A percentile compares a stretch with the other conserved stretches of the same genome.
phyloP scores from a whole-genome alignment of 1,140 invertebrate genomes.

The Drosophila melanica region DNA sequence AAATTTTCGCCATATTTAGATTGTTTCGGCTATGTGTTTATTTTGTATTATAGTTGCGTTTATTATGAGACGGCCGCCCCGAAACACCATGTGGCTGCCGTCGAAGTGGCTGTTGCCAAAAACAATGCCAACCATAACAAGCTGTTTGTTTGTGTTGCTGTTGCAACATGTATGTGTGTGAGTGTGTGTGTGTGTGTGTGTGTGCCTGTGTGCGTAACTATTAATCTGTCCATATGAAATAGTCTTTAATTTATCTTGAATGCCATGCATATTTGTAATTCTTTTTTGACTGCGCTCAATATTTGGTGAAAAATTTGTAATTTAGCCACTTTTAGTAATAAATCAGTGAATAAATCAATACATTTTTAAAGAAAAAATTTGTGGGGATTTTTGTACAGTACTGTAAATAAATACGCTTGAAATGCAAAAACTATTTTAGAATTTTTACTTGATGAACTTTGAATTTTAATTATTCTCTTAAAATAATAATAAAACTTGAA shows the following conservation, averaged over 20 bases:
- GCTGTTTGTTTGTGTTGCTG: background rate
- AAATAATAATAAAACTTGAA: too few species aligned
- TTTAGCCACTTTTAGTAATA: background rate
- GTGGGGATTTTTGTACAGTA: background rate
- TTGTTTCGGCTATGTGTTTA: conserved; percentile 80
- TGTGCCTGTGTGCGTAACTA: conserved; percentile 14
- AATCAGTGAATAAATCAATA: background rate
- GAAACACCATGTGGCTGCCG: conserved; percentile 15
- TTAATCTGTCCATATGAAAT: conserved; percentile 64
- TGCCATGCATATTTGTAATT: conserved; percentile 24
- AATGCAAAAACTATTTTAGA: too few species aligned
- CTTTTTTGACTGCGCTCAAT: background rate
- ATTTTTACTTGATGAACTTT: too few species aligned
- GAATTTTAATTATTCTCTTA: too few species aligned
- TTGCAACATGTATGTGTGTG: background rate
- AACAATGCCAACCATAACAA: conserved; percentile 57
- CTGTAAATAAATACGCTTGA: too few species aligned
- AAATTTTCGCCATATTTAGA: conserved; percentile 81
- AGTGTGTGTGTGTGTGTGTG: background rate
- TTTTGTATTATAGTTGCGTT: conserved; percentile 82
- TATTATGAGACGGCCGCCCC: conserved; percentile 56
- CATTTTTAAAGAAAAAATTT: background rate
- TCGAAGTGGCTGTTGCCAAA: conserved; percentile 26
- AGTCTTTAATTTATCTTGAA: conserved; percentile 68
- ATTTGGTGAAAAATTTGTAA: background rate